Evolutionary conservation across 2,113 vertebrate species (phyloP).

Genomic region (Speoplatyrhinus poulsoni): DNA sequence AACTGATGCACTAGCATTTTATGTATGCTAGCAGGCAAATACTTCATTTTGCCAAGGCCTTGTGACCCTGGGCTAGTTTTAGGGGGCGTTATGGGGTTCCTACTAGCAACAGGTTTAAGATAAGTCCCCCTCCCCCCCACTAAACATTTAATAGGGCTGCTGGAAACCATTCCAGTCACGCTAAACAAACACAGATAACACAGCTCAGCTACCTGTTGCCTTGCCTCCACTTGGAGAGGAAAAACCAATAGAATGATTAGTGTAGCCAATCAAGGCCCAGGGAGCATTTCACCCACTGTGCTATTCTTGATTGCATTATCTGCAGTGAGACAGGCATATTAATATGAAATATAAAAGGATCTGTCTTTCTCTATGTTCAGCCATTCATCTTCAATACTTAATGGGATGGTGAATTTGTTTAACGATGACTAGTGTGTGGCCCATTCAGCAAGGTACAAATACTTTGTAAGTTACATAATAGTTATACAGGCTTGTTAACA

Average conservation of each 20-base stretch:
- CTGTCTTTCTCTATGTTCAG: no score
- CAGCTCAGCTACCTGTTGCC: slow-evolving; percentile 31
- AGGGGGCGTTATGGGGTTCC: not conserved
- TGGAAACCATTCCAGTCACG: slow-evolving; percentile 6
- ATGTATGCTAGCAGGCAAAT: no score
- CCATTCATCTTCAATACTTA: no score
- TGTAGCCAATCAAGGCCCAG: slow-evolving; percentile 38
- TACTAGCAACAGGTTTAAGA: slow-evolving; percentile 1
- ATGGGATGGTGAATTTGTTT: no score
- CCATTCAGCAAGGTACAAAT: no score
- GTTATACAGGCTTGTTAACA: slow-evolving; percentile 13
- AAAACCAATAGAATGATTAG: slow-evolving; percentile 50
- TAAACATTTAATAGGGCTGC: slow-evolving; percentile 11
- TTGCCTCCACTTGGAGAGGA: slow-evolving; percentile 24
- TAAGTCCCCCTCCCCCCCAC: slow-evolving; percentile 13
- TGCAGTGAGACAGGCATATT: slow-evolving; percentile 20
- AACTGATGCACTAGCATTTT: no score
- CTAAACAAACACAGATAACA: slow-evolving; percentile 41
- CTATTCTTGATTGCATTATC: slow-evolving; percentile 51
- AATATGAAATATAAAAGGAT: not conserved
- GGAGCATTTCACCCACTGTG: slow-evolving; percentile 42
- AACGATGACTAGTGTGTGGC: no score
- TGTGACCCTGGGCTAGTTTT: no score
- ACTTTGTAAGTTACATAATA: no score
- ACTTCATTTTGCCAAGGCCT: no score